Conservation (phyloP, 2,113 vertebrate genomes). For the Semicossyphus pulcher region DNA sequence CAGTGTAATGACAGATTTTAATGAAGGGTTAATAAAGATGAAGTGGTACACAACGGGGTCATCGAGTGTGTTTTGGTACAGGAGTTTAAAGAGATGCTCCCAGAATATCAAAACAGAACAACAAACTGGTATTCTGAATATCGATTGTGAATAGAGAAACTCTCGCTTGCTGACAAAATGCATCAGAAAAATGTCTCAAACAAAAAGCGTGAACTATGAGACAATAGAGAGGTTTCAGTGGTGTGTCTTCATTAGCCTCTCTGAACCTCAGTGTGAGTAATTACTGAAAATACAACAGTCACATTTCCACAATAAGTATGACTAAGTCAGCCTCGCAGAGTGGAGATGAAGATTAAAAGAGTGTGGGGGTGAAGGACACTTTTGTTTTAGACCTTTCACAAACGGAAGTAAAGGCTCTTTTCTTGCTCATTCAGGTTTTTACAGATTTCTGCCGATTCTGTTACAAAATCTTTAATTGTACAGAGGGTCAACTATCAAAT, state of each 20-base stretch:
- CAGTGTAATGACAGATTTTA: background rate
- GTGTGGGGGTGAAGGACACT: constrained; percentile 1
- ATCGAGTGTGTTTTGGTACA: background rate
- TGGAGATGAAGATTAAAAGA: constrained; percentile 5
- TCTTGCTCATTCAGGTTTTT: background rate
- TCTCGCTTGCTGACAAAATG: background rate
- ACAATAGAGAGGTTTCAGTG: background rate
- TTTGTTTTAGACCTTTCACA: constrained; percentile 34
- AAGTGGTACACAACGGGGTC: background rate
- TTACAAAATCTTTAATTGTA: background rate
- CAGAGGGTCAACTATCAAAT: background rate
- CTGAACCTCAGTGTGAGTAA: constrained; percentile 17
- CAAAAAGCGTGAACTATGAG: background rate
- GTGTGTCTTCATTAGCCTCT: constrained; percentile 5
- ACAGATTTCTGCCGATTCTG: background rate
- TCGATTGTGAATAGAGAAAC: background rate
- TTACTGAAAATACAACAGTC: constrained; percentile 28
- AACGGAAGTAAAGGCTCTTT: background rate
- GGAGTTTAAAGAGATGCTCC: background rate
- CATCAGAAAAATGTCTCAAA: background rate
- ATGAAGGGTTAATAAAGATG: background rate
- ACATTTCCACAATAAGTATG: constrained; percentile 25
- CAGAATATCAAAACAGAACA: constrained; percentile 6
- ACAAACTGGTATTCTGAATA: background rate
- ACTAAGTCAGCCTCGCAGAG: constrained; percentile 17